Evolutionary conservation across 92 coral and sea anemone genomes (phyloP), one percentile per base, ranked within the genome.

Genomic region (Ricordea florida): DNA sequence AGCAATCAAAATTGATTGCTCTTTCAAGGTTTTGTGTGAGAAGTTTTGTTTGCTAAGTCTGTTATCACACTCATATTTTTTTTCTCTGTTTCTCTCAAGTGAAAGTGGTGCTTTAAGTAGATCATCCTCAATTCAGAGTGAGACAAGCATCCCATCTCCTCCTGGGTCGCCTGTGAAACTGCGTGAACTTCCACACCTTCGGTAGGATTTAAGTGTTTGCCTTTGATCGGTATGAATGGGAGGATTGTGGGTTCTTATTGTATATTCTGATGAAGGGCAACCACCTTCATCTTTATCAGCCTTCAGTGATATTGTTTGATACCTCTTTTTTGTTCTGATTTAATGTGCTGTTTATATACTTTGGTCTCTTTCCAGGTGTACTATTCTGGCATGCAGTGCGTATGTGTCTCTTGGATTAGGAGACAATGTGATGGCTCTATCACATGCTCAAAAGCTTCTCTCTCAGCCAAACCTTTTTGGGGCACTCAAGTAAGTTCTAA

Each of bases 91-190:
- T 0, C 63, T 7, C 72, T 55, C 31, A 41, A 87, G 97, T 60
- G 97, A 91, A 46, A 91, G 76, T 76, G 81, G 83, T 46, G 67
- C 81, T 0, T 72, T 74, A 26, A 82, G 92, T 36, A 67, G 85
- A 52, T 72, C 69, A 16, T 78, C 93, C 0, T 51, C 92, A 61
- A 40, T 81, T 20, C 88, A 78, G 16, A 61, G 78, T 62, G 97
- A 91, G 63, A 70, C 87, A 23, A 72, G 79, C 35, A 91, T 94
- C 58, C 90, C 96, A 63, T 97, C 98, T 21, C 88, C 91, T 17
- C 98, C 98, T 41, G 97, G 94, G 3, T 87, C 97, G 23, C 97
- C 98, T 15, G 93, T 94, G 24, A 94, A 92, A 77, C 89, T 92
- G 25, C 91, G 87, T 48, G 98, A 94, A 51, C 79, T 94, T 10